Conservation (phyloP, 2,113 vertebrate genomes). For the Leuciscus idus region DNA sequence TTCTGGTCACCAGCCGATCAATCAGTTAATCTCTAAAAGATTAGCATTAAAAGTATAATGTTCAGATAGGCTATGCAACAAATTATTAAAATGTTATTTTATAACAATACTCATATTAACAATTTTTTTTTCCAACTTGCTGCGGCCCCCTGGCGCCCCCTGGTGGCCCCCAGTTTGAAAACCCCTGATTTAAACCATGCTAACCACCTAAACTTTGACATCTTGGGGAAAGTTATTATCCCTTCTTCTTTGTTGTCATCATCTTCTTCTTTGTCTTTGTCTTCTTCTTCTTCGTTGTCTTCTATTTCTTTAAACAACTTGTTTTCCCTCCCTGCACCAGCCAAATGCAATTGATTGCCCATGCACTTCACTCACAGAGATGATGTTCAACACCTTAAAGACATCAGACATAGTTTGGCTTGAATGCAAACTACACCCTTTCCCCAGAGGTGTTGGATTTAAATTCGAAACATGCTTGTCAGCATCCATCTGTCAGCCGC, state of each 20-base stretch:
- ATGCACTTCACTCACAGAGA: conserved; percentile 26
- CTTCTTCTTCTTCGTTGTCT: not conserved
- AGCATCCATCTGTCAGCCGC: conserved; percentile 54
- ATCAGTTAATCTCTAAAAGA: too few relatives aligned
- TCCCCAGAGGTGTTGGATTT: conserved; percentile 48
- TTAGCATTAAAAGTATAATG: too few relatives aligned
- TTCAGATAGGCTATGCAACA: too few relatives aligned
- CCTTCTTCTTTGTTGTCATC: not conserved
- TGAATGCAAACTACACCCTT: conserved; percentile 46
- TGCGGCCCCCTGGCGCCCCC: too few relatives aligned
- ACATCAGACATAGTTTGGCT: conserved; percentile 38
- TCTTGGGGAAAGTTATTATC: not conserved
- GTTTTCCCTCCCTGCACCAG: not conserved
- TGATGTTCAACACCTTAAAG: conserved; percentile 49
- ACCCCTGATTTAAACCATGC: not conserved
- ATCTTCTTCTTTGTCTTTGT: not conserved
- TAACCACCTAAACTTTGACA: not conserved
- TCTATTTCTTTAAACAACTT: not conserved
- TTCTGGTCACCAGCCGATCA: too few relatives aligned
- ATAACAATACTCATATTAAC: too few relatives aligned
- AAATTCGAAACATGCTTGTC: conserved; percentile 56
- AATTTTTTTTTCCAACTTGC: too few relatives aligned
- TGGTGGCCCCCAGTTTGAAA: too few relatives aligned
- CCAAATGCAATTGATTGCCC: conserved; percentile 18
- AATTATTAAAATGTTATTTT: too few relatives aligned